Evolutionary conservation across 2,888 invertebrate genomes (phyloP).

Genomic region (Drosophila kambysellisi): DNA sequence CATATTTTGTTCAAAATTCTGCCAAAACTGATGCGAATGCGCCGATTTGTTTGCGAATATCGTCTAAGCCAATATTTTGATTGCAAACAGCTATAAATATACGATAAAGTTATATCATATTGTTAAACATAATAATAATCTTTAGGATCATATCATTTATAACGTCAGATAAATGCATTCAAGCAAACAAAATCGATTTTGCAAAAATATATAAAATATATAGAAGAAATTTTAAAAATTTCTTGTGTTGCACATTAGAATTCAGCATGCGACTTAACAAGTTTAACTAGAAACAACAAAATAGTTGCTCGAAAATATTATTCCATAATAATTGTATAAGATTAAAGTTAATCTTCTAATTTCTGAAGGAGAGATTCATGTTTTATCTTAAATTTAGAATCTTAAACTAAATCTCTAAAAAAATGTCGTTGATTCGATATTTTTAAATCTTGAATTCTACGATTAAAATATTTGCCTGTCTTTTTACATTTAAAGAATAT

Average conservation of each 20-base stretch:
- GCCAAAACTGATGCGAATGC: slow-evolving; percentile 12
- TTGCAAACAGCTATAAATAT: slow-evolving; percentile 11
- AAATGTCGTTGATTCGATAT: background rate
- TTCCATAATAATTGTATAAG: background rate
- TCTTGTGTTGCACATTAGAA: background rate
- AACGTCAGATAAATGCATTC: background rate
- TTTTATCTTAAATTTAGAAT: background rate
- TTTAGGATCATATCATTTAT: background rate
- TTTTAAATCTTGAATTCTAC: background rate
- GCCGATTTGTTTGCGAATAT: slow-evolving; percentile 10
- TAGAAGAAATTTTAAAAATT: too few relatives aligned
- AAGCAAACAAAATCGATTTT: background rate
- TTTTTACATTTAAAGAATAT: background rate
- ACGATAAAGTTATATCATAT: slow-evolving; percentile 1
- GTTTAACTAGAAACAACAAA: background rate
- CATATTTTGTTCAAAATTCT: slow-evolving; percentile 5
- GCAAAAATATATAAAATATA: background rate
- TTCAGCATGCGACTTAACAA: background rate
- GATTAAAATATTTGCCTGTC: background rate
- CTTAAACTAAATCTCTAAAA: background rate
- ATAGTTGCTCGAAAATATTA: background rate
- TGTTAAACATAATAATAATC: background rate
- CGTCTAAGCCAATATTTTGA: slow-evolving; percentile 13
- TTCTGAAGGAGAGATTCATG: background rate
- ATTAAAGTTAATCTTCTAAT: accelerated